A percentile compares a stretch with the other conserved stretches of the same genome.
These are phyloP conservation scores for Psilopsiagon aurifrons DNA, from an alignment of 2,113 vertebrate species.

Conservation along the genomic window DNA sequence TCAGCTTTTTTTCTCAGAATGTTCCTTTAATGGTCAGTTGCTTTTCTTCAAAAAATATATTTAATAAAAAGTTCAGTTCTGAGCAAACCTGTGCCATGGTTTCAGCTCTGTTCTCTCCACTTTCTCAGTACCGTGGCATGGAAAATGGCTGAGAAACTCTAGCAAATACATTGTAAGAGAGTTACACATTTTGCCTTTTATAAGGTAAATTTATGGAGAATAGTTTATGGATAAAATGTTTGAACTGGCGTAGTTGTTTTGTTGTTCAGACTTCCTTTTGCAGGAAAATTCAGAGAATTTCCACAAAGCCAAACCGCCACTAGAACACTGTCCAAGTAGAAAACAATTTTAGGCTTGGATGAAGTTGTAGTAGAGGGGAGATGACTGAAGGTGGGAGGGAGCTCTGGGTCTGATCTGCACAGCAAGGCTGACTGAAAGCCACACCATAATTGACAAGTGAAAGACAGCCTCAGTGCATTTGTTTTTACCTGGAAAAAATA, in stretches of 20 bases:
- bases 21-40: not conserved
- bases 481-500: not conserved
- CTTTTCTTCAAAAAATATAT: not conserved
- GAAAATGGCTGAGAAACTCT: not conserved
- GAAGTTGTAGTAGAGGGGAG: not conserved
- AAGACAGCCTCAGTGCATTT: fast-evolving
- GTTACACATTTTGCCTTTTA: not conserved
- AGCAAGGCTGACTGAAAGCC: not conserved
- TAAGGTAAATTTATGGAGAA: not conserved
- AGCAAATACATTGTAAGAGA: not conserved
- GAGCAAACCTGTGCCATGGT: fast-evolving
- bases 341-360: not conserved
- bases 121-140: not conserved
- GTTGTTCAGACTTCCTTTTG: not conserved
- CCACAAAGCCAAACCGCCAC: not conserved
- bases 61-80: not conserved
- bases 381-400: not conserved
- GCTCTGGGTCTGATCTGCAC: not conserved
- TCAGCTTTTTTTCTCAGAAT: not conserved
- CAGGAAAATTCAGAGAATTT: not conserved
- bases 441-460: not conserved
- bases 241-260: not conserved
- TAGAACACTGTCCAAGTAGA: not conserved
- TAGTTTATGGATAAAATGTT: not conserved
- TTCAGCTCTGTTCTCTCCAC: not conserved